Percentiles rank a stretch among this genome's conserved stretches.
These are phyloP conservation scores for Selenia dentaria DNA, from an alignment of 2,888 invertebrate genomes.

Conservation along the genomic window DNA sequence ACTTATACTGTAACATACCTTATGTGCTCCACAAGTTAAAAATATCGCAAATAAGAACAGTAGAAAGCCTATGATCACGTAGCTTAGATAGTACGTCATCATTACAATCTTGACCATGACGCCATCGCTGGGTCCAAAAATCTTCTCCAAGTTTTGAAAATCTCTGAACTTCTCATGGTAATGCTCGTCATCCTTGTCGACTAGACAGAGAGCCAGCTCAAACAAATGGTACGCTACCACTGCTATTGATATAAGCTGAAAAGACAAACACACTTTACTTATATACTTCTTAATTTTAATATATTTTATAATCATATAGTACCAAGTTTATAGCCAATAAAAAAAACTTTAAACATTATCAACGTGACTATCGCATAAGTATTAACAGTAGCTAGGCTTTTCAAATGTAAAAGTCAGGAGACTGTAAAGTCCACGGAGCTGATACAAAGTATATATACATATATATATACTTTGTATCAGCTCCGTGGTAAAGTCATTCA, in stretches of 20 bases:
- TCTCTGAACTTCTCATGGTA: slow-evolving; percentile 61
- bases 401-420: too few relatives aligned
- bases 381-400: too few relatives aligned
- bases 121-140: slow-evolving; percentile 63
- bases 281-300: too few relatives aligned
- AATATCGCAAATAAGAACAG: slow-evolving; percentile 62
- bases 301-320: too few relatives aligned
- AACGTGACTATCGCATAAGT: too few relatives aligned
- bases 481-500: too few relatives aligned
- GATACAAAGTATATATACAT: too few relatives aligned
- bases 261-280: slow-evolving; percentile 25
- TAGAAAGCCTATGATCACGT: slow-evolving; percentile 59
- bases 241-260: slow-evolving; percentile 68
- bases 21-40: slow-evolving; percentile 69
- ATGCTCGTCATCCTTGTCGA: slow-evolving; percentile 52
- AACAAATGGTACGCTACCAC: slow-evolving; percentile 66
- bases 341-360: too few relatives aligned
- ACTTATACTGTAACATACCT: slow-evolving; percentile 59
- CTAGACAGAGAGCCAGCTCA: slow-evolving; percentile 59
- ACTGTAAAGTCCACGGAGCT: too few relatives aligned
- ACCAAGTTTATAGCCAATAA: too few relatives aligned
- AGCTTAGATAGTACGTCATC: slow-evolving; percentile 63
- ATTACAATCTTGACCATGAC: slow-evolving; percentile 56
- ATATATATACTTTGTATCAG: too few relatives aligned
- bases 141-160: slow-evolving; percentile 66